phyloP scores from a whole-genome alignment of 2,113 vertebrate genomes.

The Aptenodytes forsteri region DNA sequence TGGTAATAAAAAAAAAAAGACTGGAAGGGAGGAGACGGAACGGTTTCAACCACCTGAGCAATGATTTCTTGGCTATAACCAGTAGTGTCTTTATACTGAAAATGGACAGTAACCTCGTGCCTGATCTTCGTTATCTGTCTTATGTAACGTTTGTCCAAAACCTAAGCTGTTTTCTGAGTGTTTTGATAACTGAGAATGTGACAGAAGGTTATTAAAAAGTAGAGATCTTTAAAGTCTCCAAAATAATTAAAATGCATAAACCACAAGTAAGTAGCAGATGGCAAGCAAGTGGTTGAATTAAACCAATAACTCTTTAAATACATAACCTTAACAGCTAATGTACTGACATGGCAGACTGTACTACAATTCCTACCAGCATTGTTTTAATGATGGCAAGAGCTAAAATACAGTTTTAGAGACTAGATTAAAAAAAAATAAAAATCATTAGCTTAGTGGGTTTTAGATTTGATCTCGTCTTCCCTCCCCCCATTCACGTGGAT shows the following conservation, averaged over 20 bases:
- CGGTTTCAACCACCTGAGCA: background rate
- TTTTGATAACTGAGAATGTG: conserved; percentile 45
- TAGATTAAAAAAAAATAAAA: background rate
- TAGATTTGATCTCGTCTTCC: background rate
- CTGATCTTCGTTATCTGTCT: background rate
- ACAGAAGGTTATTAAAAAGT: conserved; percentile 63
- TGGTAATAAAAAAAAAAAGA: background rate
- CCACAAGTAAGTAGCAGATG: conserved; percentile 64
- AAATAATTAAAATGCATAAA: conserved; percentile 73
- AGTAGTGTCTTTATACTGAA: background rate
- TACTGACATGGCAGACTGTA: conserved; percentile 38
- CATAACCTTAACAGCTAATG: conserved; percentile 51
- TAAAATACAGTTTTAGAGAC: background rate
- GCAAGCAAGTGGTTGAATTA: conserved; percentile 68
- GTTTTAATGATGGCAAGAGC: background rate
- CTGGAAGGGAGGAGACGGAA: background rate
- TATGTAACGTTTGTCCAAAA: conserved; percentile 3
- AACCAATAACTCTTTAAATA: conserved; percentile 65
- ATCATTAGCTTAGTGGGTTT: background rate
- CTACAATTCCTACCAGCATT: background rate
- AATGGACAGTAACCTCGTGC: background rate
- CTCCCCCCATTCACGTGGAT: background rate
- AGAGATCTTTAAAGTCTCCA: conserved; percentile 49
- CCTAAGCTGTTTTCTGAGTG: conserved; percentile 10
- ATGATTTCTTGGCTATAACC: background rate